Conservation (phyloP, 2,113 vertebrate genomes). For the Onychostoma macrolepis region DNA sequence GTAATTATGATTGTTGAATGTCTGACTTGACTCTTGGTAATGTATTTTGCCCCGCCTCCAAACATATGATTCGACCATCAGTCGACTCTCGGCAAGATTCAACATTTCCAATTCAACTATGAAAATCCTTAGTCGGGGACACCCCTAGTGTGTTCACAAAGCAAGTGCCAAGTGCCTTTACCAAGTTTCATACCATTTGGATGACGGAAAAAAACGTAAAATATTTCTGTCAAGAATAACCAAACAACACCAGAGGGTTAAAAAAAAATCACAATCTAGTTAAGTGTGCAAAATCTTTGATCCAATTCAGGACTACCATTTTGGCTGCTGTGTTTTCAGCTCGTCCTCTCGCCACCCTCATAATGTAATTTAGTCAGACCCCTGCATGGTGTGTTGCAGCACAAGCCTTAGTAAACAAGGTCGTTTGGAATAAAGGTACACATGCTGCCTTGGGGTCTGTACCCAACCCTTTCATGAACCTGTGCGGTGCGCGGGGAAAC, state of each 20-base stretch:
- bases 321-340: slow-evolving; percentile 3
- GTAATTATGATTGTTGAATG: no score
- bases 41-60: no score
- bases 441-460: slow-evolving; percentile 66
- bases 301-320: slow-evolving; percentile 8
- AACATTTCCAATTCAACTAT: no score
- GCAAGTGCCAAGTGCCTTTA: no score
- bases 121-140: no score
- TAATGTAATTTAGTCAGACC: slow-evolving; percentile 72
- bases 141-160: no score
- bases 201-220: no score
- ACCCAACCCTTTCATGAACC: slow-evolving; percentile 58
- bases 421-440: slow-evolving; percentile 79
- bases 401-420: slow-evolving; percentile 75
- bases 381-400: slow-evolving; percentile 64
- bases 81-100: no score
- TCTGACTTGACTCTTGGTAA: no score
- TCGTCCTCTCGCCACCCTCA: slow-evolving; percentile 55
- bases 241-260: no score
- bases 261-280: not conserved
- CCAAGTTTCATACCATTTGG: not conserved
- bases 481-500: slow-evolving; percentile 53
- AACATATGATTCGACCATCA: no score
- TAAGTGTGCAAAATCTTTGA: not conserved
- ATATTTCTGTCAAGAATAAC: no score